These are phyloP conservation scores for Murina feae DNA, from an alignment of 2,113 vertebrate genomes.

Conservation along the genomic window DNA sequence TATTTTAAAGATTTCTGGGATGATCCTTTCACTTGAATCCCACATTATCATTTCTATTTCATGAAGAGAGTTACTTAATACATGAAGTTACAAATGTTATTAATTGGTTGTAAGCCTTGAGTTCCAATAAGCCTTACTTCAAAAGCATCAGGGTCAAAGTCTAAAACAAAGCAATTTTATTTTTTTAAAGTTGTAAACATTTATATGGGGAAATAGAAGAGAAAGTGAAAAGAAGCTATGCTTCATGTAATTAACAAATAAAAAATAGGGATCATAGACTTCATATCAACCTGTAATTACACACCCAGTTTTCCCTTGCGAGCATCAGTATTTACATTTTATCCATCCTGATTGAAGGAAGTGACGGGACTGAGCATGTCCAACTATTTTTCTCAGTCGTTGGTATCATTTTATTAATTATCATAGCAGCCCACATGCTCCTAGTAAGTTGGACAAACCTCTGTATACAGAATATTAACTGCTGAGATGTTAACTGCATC, in stretches of 20 bases:
- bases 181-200: neutral
- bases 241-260: neutral
- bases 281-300: neutral
- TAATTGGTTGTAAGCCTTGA: neutral
- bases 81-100: neutral
- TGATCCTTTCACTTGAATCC: neutral
- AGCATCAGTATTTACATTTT: neutral
- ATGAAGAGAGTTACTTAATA: neutral
- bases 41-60: neutral
- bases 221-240: neutral
- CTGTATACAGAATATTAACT: neutral
- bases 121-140: neutral
- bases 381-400: neutral
- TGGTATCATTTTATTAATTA: neutral
- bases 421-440: neutral
- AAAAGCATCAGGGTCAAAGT: neutral
- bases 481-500: neutral
- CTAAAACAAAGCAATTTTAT: constrained; percentile 11
- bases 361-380: neutral
- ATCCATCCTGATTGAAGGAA: neutral
- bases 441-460: neutral
- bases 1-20: constrained; percentile 13
- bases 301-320: neutral
- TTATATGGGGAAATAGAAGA: neutral
- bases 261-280: neutral